These are phyloP conservation scores for Platorchestia sp. DNA, from an alignment of 1,140 invertebrate genomes.

Conservation along the genomic window DNA sequence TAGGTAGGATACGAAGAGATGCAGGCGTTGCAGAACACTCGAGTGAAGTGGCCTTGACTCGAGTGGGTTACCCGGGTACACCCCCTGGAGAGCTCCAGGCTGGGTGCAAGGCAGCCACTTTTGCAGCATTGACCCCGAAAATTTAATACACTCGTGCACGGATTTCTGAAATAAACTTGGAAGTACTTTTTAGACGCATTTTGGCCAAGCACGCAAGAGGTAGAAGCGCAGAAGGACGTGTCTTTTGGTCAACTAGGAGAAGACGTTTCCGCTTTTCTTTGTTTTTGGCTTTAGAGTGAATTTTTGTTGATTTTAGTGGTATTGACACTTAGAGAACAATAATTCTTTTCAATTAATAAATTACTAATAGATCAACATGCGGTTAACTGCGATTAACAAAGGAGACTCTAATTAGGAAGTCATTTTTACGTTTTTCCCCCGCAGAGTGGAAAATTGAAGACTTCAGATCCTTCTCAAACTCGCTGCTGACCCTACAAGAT, in stretches of 20 bases:
- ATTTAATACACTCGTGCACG: not conserved
- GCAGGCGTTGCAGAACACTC: not conserved
- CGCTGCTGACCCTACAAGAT: not conserved
- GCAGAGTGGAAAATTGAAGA: no score
- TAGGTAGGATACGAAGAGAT: conserved; percentile 2
- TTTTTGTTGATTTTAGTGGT: no score
- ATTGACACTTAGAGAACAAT: no score
- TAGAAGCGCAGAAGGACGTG: not conserved
- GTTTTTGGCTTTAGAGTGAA: no score
- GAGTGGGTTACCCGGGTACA: conserved; percentile 32
- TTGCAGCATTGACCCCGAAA: conserved; percentile 6
- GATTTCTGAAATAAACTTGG: not conserved
- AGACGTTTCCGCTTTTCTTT: no score
- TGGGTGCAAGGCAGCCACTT: not conserved
- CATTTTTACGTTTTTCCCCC: no score
- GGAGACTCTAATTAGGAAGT: no score
- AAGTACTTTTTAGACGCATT: not conserved
- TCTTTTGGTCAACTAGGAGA: not conserved
- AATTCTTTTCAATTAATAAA: no score
- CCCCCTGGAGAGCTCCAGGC: not conserved
- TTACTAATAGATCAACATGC: no score
- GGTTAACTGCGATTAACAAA: no score
- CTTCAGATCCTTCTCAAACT: not conserved
- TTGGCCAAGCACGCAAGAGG: not conserved
- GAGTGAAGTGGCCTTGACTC: conserved; percentile 14